Evolutionary conservation across 2,113 vertebrate genomes (phyloP).

Genomic region (Alexandromys fortis): DNA sequence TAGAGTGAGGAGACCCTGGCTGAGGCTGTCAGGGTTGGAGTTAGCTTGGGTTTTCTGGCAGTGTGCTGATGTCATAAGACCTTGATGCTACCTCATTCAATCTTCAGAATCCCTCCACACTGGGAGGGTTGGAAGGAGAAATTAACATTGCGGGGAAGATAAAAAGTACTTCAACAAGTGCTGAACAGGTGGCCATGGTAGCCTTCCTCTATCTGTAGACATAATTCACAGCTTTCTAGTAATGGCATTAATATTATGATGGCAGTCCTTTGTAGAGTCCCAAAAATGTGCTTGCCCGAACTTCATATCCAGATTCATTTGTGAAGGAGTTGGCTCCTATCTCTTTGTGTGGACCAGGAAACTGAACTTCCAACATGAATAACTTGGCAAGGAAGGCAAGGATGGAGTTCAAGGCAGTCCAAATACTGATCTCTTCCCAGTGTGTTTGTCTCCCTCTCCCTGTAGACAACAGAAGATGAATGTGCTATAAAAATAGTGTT

Average conservation of each 20-base stretch:
- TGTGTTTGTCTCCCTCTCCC: neutral
- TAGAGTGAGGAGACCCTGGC: neutral
- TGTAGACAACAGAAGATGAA: neutral
- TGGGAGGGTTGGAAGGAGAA: neutral
- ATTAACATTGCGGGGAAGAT: neutral
- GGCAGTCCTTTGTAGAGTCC: neutral
- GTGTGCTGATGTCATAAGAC: neutral
- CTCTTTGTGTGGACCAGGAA: neutral
- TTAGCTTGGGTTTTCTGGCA: too few species aligned
- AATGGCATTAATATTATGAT: neutral
- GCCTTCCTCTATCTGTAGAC: neutral
- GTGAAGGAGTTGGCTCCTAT: neutral
- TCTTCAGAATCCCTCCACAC: neutral
- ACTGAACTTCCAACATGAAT: neutral
- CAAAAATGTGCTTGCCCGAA: neutral
- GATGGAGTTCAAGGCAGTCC: neutral
- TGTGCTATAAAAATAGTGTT: constrained; percentile 30
- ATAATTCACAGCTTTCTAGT: neutral
- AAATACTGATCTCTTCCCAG: neutral
- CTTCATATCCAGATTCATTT: neutral
- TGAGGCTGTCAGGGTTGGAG: neutral
- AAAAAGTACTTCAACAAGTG: neutral
- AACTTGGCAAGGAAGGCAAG: neutral
- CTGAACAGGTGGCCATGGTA: neutral
- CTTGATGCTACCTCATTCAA: neutral